phyloP scores from a whole-genome alignment of 2,113 vertebrate genomes.

The Laticauda laticaudata region DNA sequence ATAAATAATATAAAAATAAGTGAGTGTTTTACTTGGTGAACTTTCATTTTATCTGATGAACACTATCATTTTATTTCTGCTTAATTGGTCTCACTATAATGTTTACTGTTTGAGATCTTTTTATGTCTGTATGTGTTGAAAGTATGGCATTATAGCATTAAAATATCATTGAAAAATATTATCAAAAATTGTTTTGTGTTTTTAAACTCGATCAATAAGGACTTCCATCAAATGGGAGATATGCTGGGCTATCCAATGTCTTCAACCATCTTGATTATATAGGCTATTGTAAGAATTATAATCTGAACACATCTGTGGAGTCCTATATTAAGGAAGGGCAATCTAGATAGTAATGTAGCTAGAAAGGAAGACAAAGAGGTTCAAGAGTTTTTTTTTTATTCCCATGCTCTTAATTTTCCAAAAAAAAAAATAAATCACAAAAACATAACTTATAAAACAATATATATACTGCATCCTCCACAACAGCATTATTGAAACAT shows the following conservation, averaged over 20 bases:
- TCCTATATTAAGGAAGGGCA: background rate
- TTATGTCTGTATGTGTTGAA: background rate
- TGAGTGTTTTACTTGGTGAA: background rate
- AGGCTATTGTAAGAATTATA: background rate
- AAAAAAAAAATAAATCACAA: conserved; percentile 56
- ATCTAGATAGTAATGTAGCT: conserved; percentile 26
- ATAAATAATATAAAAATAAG: background rate
- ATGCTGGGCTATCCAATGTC: background rate
- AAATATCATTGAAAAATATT: background rate
- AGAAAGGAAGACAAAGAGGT: conserved; percentile 62
- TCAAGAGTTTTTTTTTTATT: conserved; percentile 63
- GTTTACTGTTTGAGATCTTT: background rate
- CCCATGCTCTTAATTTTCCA: conserved; percentile 66
- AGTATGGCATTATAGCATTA: background rate
- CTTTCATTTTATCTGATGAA: background rate
- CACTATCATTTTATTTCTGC: background rate
- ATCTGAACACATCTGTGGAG: background rate
- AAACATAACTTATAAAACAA: conserved; percentile 75
- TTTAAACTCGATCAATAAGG: background rate
- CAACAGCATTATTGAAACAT: conserved; percentile 71
- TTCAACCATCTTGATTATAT: background rate
- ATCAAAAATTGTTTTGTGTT: background rate
- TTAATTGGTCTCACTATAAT: background rate
- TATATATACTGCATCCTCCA: conserved; percentile 72
- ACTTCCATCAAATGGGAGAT: background rate